Conservation (phyloP, 2,888 invertebrate genomes). For the Drosophila setosimentum region DNA sequence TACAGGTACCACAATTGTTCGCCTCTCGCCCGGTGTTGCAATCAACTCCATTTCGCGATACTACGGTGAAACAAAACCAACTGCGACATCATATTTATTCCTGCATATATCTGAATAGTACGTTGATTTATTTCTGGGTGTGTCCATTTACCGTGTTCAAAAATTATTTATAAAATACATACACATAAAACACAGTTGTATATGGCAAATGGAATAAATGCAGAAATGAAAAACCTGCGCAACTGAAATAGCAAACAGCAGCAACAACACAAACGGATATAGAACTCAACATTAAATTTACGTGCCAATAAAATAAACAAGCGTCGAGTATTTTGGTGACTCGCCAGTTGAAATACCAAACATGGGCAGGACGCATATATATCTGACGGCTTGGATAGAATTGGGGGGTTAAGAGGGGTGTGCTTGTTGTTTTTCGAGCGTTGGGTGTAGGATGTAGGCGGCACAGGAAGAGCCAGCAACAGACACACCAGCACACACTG, state of each 20-base stretch:
- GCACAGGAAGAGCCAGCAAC: slow-evolving; percentile 56
- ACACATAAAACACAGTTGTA: slow-evolving; percentile 43
- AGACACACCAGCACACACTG: slow-evolving; percentile 44
- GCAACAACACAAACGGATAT: slow-evolving; percentile 6
- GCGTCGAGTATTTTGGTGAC: slow-evolving; percentile 78
- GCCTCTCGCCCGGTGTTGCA: not conserved
- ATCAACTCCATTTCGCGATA: slow-evolving; percentile 41
- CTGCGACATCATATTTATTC: slow-evolving; percentile 30
- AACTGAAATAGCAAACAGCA: slow-evolving; percentile 11
- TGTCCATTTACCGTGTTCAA: slow-evolving; percentile 63
- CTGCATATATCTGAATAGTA: slow-evolving; percentile 33
- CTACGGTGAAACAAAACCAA: slow-evolving; percentile 26
- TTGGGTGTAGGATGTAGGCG: slow-evolving; percentile 17
- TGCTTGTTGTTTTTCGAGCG: not conserved
- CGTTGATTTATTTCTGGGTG: slow-evolving; percentile 59
- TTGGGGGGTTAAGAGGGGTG: not conserved
- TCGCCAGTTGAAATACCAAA: slow-evolving; percentile 66
- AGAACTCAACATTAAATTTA: slow-evolving; percentile 75
- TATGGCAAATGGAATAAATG: slow-evolving; percentile 49
- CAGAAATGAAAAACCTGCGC: slow-evolving; percentile 58
- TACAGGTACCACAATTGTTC: slow-evolving; percentile 16
- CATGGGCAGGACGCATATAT: slow-evolving; percentile 38
- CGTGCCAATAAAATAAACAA: slow-evolving; percentile 82
- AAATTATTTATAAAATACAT: slow-evolving; percentile 70
- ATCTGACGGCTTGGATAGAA: slow-evolving; percentile 22